These are phyloP conservation scores for Ptilonorhynchus violaceus DNA, from an alignment of 2,113 vertebrate species.

Conservation along the genomic window DNA sequence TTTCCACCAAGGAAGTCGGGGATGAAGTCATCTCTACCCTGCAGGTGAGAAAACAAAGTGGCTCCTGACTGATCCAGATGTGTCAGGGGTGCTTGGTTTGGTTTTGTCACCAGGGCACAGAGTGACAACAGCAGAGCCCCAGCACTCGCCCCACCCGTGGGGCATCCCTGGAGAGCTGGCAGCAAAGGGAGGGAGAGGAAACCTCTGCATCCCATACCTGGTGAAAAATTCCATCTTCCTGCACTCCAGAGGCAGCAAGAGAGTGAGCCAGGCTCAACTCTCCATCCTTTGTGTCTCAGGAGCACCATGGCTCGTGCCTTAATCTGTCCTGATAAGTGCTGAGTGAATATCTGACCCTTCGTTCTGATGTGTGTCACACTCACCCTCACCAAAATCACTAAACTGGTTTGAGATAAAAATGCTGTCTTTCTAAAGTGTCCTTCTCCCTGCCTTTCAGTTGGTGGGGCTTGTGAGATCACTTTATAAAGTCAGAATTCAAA, in stretches of 20 bases:
- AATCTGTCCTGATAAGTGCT: fast-evolving
- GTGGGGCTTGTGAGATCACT: not conserved
- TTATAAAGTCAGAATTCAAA: not conserved
- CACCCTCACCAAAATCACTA: not conserved
- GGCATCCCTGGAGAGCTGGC: not conserved
- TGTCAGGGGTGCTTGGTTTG: not conserved
- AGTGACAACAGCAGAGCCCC: not conserved
- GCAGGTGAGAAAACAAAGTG: slow-evolving; percentile 75
- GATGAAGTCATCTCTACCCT: slow-evolving; percentile 95
- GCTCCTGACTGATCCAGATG: not conserved
- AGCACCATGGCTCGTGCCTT: no score
- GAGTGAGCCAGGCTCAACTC: not conserved
- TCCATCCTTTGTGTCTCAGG: not conserved
- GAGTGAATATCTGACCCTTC: not conserved
- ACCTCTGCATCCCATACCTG: not conserved
- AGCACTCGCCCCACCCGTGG: fast-evolving
- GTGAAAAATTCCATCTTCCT: not conserved
- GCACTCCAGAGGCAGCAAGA: not conserved
- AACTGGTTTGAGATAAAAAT: not conserved
- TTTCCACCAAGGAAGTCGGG: slow-evolving; percentile 91
- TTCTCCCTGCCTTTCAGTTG: not conserved
- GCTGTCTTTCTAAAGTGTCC: not conserved
- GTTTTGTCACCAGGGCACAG: not conserved
- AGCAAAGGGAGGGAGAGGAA: not conserved
- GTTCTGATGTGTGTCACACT: not conserved